Conservation (phyloP, 2,888 invertebrate species). For the Fragum whitleyi region DNA sequence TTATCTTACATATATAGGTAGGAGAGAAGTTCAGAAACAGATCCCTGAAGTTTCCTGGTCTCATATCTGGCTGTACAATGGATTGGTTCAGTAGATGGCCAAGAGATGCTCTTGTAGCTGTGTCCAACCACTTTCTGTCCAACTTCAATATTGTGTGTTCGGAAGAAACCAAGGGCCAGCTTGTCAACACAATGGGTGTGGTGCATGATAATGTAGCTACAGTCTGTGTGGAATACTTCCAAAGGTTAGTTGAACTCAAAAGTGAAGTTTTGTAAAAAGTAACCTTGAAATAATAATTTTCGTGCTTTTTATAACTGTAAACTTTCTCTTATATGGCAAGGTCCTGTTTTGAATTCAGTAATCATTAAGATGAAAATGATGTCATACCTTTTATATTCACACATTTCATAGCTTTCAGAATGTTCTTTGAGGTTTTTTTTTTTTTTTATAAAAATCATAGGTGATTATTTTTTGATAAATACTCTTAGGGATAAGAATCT, state of each 20-base stretch:
- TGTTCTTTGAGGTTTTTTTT: no score
- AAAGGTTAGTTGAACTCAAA: slow-evolving; percentile 71
- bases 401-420: no score
- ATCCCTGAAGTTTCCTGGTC: slow-evolving; percentile 84
- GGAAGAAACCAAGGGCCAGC: slow-evolving; percentile 73
- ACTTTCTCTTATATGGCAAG: no score
- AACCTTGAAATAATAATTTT: no score
- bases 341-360: no score
- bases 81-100: slow-evolving; percentile 85
- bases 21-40: slow-evolving; percentile 82
- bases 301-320: no score
- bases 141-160: slow-evolving; percentile 78
- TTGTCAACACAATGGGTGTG: slow-evolving; percentile 82
- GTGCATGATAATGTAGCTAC: slow-evolving; percentile 82
- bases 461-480: no score
- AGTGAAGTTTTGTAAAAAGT: no score
- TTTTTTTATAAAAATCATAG: no score
- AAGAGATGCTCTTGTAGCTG: slow-evolving; percentile 83
- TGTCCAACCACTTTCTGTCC: slow-evolving; percentile 82
- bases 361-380: no score
- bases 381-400: no score
- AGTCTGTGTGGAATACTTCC: slow-evolving; percentile 81
- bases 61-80: slow-evolving; percentile 85
- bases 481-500: no score
- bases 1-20: slow-evolving; percentile 65